Evolutionary conservation across 2,113 vertebrate species (phyloP).

Genomic region (sheep (Ovis aries)): ARS-UI_Ramb_v3.0 NC_056065.1:62671501-62672000

Average conservation of each 20-base stretch:
- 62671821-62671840: not conserved
- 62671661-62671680: not conserved
- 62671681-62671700: not conserved
- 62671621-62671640: not conserved
- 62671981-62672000: not conserved
- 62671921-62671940: not conserved
- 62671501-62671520: not conserved
- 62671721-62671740: not conserved
- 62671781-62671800: not conserved
- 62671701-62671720: not conserved
- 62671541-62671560: not conserved
- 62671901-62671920: not conserved
- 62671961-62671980: not conserved
- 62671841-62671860: not conserved
- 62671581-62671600: not conserved
- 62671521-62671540: not conserved
- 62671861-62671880: not conserved
- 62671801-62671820: not conserved
- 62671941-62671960: not conserved
- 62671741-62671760: not conserved
- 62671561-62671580: not conserved
- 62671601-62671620: not conserved
- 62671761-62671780: not conserved
- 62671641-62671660: not conserved
- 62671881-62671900: not conserved